A percentile compares a stretch with the other conserved stretches of the same genome.
These are phyloP conservation scores for Anolis apletophallus DNA, from an alignment of 2,797 vertebrate genomes.

Conservation along the genomic window DNA sequence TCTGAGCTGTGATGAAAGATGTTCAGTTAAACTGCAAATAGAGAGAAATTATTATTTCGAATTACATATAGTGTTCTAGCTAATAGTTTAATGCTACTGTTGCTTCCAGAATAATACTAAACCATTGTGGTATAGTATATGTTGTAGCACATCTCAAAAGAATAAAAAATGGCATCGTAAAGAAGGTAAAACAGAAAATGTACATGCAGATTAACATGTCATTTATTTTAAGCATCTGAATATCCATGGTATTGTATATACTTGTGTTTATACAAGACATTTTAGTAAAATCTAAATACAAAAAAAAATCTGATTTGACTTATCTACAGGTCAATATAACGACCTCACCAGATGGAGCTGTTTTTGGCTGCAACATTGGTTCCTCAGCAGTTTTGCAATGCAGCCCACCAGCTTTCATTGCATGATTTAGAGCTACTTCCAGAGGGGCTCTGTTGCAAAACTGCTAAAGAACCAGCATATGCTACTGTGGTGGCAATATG, in stretches of 20 bases:
- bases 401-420: no score
- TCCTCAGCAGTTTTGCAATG: no score
- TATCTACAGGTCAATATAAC: no score
- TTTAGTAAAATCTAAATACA: no score
- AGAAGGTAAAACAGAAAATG: conserved; percentile 1
- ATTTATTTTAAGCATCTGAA: neutral
- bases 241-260: neutral
- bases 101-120: neutral
- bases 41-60: neutral
- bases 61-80: neutral
- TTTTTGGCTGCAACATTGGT: no score
- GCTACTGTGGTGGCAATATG: no score
- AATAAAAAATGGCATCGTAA: neutral
- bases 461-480: no score
- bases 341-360: no score
- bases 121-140: neutral
- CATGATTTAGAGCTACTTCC: no score
- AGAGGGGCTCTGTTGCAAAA: no score
- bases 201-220: neutral
- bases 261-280: neutral
- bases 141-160: neutral
- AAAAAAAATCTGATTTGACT: no score
- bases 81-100: neutral
- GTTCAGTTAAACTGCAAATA: conserved; percentile 12
- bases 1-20: neutral